Percentiles rank a stretch among this genome's conserved stretches.
phyloP scores from a whole-genome alignment of 2,113 vertebrate species.

The Oreotragus oreotragus region DNA sequence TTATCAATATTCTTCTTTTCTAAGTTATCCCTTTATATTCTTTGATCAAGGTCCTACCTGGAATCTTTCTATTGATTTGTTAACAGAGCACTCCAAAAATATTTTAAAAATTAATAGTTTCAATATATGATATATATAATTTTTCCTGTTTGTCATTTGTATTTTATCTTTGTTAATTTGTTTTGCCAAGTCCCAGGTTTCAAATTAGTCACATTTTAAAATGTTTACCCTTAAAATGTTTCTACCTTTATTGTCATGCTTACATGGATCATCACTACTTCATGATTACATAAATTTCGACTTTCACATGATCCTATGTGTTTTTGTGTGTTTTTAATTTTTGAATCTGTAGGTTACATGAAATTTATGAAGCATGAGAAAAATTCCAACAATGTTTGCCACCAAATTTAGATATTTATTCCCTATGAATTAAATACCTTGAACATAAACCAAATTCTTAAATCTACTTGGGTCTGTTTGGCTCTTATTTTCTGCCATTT shows the following conservation, averaged over 20 bases:
- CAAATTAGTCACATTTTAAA: constrained; percentile 4
- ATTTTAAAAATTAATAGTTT: not conserved
- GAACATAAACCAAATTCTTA: not conserved
- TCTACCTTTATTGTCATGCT: not conserved
- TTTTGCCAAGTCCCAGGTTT: not conserved
- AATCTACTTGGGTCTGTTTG: not conserved
- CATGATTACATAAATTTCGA: not conserved
- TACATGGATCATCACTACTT: not conserved
- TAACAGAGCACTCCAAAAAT: not conserved
- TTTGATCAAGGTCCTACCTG: not conserved
- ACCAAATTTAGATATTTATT: not conserved
- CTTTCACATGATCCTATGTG: not conserved
- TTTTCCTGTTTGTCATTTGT: not conserved
- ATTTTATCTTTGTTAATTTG: not conserved
- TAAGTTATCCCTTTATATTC: not conserved
- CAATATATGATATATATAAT: not conserved
- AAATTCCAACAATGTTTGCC: not conserved
- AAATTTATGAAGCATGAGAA: not conserved
- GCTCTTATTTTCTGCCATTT: not conserved
- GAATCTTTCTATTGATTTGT: not conserved
- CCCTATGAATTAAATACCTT: not conserved
- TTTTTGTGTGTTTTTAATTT: not conserved
- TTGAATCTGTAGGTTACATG: not conserved
- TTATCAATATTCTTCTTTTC: not conserved
- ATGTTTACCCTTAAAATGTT: not conserved